A percentile compares a stretch with the other conserved stretches of the same genome.
Conservation (phyloP, 2,113 vertebrate genomes). For the Marmota flaviventris region DNA sequence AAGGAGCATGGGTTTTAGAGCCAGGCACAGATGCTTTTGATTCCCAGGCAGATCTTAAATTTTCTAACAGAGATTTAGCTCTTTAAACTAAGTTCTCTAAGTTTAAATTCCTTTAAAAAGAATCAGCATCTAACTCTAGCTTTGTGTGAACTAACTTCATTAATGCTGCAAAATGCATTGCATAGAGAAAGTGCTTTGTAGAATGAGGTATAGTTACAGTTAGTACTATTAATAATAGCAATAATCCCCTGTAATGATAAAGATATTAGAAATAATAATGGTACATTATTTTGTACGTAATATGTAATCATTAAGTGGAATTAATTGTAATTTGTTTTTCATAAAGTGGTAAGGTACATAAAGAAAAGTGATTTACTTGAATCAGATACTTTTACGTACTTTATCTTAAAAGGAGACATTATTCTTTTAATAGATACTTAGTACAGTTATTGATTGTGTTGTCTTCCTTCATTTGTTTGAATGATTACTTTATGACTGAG, state of each 20-base stretch:
- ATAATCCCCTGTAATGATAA: conserved; percentile 44
- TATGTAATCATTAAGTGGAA: conserved; percentile 59
- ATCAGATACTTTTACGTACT: conserved; percentile 48
- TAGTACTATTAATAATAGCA: conserved; percentile 45
- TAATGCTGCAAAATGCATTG: neutral
- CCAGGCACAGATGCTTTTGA: neutral
- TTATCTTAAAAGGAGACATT: conserved; percentile 69
- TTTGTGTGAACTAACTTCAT: conserved; percentile 12
- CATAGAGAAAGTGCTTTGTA: conserved; percentile 26
- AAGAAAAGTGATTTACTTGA: conserved; percentile 66
- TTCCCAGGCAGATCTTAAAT: neutral
- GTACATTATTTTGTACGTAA: conserved; percentile 58
- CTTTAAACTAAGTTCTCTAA: neutral
- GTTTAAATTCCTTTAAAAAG: conserved; percentile 35
- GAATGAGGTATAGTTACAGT: conserved; percentile 28
- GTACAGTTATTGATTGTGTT: conserved; percentile 70
- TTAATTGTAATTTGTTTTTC: conserved; percentile 67
- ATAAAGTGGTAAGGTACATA: conserved; percentile 33
- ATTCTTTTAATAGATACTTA: conserved; percentile 68
- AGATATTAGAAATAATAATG: conserved; percentile 53
- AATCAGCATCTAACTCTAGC: neutral
- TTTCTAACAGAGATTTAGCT: neutral
- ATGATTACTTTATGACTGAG: conserved; percentile 78
- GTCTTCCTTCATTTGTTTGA: conserved; percentile 76
- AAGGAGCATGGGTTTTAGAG: neutral